Conservation (phyloP, 1,140 invertebrate species). For the Catajapyx aquilonaris region DNA sequence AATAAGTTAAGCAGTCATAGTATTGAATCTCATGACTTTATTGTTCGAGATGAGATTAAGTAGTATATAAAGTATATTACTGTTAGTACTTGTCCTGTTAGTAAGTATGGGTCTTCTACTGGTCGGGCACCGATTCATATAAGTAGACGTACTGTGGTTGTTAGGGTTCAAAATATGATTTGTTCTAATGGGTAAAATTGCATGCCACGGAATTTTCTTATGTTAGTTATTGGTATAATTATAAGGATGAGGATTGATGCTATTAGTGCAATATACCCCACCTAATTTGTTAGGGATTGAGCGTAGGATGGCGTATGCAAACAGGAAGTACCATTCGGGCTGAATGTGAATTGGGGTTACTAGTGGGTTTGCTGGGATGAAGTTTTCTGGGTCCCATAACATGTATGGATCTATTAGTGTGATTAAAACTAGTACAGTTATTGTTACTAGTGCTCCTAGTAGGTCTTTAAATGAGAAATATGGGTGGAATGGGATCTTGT, state of each 20-base stretch:
- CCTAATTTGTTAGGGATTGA: conserved; percentile 51
- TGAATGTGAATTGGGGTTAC: conserved; percentile 45
- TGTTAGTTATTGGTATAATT: conserved; percentile 27
- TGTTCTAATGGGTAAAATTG: conserved; percentile 32
- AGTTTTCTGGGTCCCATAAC: conserved; percentile 43
- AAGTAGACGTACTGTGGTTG: conserved; percentile 30
- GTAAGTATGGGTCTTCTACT: conserved; percentile 35
- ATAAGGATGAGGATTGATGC: conserved; percentile 36
- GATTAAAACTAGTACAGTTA: conserved; percentile 21
- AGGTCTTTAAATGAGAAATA: conserved; percentile 36
- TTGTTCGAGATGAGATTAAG: conserved; percentile 24
- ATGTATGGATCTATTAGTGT: conserved; percentile 26
- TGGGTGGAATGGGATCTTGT: conserved; percentile 21
- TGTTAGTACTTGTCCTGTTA: conserved; percentile 32
- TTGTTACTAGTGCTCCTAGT: conserved; percentile 24
- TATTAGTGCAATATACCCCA: conserved; percentile 38
- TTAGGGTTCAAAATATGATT: conserved; percentile 32
- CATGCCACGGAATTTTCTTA: conserved; percentile 26
- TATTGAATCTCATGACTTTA: conserved; percentile 27
- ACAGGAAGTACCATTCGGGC: conserved; percentile 55
- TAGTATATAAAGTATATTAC: conserved; percentile 32
- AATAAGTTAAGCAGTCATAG: conserved; percentile 30
- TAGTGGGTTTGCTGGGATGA: conserved; percentile 40
- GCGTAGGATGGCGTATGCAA: conserved; percentile 49
- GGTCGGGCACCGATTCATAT: conserved; percentile 40